These are phyloP conservation scores for Anarsia innoxiella DNA, from an alignment of 2,888 invertebrate genomes.

Conservation along the genomic window DNA sequence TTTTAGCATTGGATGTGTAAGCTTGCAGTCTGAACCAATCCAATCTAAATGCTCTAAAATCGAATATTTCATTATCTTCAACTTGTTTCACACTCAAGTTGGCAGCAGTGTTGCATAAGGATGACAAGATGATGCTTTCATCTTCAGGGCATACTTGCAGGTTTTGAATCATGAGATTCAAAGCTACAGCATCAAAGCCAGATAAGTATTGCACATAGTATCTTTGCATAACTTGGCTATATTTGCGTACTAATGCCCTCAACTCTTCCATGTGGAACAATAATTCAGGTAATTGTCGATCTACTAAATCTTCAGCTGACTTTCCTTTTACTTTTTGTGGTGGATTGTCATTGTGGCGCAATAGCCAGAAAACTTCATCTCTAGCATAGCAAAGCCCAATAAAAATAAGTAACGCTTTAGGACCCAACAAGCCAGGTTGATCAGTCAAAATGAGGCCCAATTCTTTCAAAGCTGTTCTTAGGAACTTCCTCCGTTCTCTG, in stretches of 20 bases:
- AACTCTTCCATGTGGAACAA: conserved; percentile 99
- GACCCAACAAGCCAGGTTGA: conserved; percentile 97
- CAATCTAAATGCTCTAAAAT: conserved; percentile 94
- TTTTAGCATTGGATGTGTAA: conserved; percentile 90
- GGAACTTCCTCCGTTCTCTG: conserved; percentile 95
- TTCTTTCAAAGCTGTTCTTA: conserved; percentile 96
- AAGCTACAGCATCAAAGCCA: conserved; percentile 94
- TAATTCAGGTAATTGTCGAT: conserved; percentile 96
- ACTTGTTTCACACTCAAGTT: conserved; percentile 94
- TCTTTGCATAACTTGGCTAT: conserved; percentile 96
- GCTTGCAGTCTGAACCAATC: conserved; percentile 99
- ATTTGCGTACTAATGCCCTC: conserved; percentile 94
- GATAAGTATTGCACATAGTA: conserved; percentile 98
- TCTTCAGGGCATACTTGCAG: conserved; percentile 93
- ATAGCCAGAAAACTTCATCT: conserved; percentile 97
- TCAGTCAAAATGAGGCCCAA: conserved; percentile 96
- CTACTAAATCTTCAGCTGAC: conserved; percentile 94
- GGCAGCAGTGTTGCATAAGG: conserved; percentile 91
- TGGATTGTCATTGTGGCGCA: conserved; percentile 97
- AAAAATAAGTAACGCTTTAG: conserved; percentile 96
- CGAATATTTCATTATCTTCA: conserved; percentile 96
- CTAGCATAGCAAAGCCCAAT: conserved; percentile 96
- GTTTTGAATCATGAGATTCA: conserved; percentile 90
- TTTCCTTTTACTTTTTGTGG: conserved; percentile 92
- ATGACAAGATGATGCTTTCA: conserved; percentile 94